Evolutionary conservation across 2,888 invertebrate species (phyloP).

Genomic region (Gastracanthus pulcherrimus): DNA sequence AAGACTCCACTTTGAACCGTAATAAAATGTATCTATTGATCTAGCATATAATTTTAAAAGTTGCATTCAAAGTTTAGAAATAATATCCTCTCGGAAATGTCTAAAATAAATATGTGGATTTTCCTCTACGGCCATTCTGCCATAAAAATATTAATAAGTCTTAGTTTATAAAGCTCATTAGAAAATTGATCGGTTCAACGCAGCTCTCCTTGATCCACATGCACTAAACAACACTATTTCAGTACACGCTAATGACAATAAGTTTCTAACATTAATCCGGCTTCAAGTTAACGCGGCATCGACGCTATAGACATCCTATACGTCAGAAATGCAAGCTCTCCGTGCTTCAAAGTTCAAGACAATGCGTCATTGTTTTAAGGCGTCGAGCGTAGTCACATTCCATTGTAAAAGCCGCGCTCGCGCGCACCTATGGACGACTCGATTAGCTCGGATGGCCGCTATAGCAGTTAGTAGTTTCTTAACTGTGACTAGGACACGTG

Average conservation of each 20-base stretch:
- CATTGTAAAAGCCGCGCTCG: background rate
- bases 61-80: background rate
- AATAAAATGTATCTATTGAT: background rate
- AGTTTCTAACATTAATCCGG: background rate
- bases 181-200: too few species aligned
- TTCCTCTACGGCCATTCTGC: too few species aligned
- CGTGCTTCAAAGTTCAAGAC: constrained; percentile 25
- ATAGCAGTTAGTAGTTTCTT: too few species aligned
- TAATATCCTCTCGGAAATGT: too few species aligned
- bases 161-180: too few species aligned
- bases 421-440: background rate
- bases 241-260: background rate
- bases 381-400: background rate
- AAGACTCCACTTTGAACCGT: background rate
- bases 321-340: too few species aligned
- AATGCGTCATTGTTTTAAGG: constrained; percentile 21
- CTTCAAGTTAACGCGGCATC: background rate
- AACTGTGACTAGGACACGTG: constrained; percentile 38
- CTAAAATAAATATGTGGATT: too few species aligned
- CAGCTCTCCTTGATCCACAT: background rate
- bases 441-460: too few species aligned
- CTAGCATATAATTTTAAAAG: background rate
- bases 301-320: too few species aligned
- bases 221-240: background rate
- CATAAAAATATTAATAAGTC: too few species aligned